Conservation (phyloP, 2,797 vertebrate genomes). For the Glossophaga mutica region DNA sequence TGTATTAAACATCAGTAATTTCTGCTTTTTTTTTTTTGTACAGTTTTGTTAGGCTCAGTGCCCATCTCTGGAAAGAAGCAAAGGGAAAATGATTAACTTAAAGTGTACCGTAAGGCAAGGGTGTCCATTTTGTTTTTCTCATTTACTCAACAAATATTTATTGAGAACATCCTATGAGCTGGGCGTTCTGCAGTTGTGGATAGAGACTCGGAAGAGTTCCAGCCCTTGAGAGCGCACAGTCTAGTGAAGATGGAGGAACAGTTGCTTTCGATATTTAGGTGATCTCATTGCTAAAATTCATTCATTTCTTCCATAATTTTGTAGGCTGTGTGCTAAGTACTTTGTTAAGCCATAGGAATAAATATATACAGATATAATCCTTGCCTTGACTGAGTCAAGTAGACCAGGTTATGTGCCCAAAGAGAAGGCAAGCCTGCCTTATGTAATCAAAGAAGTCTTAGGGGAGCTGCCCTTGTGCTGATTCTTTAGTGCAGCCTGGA, state of each 20-base stretch:
- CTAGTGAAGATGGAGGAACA: background rate
- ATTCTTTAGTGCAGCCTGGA: background rate
- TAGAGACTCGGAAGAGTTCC: background rate
- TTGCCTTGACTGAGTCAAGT: background rate
- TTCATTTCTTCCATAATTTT: background rate
- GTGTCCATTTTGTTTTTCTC: background rate
- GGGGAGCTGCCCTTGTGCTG: background rate
- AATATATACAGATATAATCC: background rate
- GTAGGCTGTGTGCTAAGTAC: background rate
- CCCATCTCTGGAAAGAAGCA: background rate
- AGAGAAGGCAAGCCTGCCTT: background rate
- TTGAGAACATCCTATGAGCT: background rate
- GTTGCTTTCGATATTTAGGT: background rate
- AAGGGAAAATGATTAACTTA: conserved; percentile 10
- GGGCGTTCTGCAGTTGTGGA: background rate
- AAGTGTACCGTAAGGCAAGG: background rate
- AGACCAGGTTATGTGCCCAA: background rate
- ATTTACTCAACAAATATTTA: conserved; percentile 9
- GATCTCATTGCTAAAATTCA: background rate
- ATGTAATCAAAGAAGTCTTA: background rate
- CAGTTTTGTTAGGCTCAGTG: background rate
- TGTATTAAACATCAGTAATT: conserved; percentile 31
- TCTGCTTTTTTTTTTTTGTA: background rate
- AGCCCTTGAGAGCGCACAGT: background rate
- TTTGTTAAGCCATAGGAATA: background rate